A percentile compares a stretch with the other conserved stretches of the same genome.
Conservation (phyloP, 2,797 vertebrate species). For the Chaenodraco wilsoni region DNA sequence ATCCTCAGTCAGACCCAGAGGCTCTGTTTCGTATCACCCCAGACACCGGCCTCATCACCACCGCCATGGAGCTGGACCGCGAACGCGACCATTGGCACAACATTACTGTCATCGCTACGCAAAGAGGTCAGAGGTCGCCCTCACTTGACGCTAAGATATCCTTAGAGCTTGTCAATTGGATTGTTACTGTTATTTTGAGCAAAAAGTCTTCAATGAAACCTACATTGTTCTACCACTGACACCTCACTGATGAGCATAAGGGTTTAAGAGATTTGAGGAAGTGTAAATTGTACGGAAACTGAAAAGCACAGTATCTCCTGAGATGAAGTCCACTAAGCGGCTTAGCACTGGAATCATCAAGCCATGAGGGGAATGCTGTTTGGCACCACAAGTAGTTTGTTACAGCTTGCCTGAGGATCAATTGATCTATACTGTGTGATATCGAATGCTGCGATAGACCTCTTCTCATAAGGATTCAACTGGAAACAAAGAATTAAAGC, state of each 20-base stretch:
- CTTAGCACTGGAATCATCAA: conserved; percentile 64
- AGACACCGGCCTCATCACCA: conserved; percentile 89
- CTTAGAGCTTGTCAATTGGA: conserved; percentile 1
- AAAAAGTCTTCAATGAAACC: conserved; percentile 24
- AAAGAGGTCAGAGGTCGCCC: conserved; percentile 85
- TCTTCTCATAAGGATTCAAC: conserved; percentile 42
- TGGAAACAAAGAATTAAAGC: conserved; percentile 57
- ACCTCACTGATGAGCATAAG: conserved; percentile 47
- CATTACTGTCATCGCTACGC: conserved; percentile 90
- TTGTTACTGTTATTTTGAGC: conserved; percentile 21
- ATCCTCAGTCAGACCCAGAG: conserved; percentile 90
- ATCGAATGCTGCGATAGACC: conserved; percentile 55
- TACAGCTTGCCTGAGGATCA: conserved; percentile 54
- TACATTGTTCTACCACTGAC: conserved; percentile 39
- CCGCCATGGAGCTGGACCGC: conserved; percentile 87
- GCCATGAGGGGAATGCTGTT: conserved; percentile 53
- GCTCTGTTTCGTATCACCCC: conserved; percentile 89
- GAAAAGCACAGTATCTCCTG: conserved; percentile 50
- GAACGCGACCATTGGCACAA: conserved; percentile 91
- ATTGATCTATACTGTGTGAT: conserved; percentile 60
- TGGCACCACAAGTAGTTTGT: conserved; percentile 50
- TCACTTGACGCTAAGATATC: neutral
- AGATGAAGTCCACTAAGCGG: conserved; percentile 58
- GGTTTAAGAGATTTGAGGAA: conserved; percentile 54
- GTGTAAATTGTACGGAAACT: conserved; percentile 39